Conservation (phyloP, 2,113 vertebrate genomes). For the Sorex fumeus region DNA sequence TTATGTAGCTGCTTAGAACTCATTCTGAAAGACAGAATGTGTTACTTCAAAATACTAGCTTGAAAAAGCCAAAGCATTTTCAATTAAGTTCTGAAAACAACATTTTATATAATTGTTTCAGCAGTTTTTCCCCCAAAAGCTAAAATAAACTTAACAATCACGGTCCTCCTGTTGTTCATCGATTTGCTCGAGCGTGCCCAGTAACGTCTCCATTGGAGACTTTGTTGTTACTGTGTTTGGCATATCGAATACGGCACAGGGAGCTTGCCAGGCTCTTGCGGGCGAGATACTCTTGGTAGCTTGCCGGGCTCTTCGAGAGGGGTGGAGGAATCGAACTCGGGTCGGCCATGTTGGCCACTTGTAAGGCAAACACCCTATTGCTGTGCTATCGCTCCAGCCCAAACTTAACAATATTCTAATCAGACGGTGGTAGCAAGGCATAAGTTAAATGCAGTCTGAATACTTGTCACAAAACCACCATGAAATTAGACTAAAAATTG, state of each 20-base stretch:
- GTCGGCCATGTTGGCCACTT: no score
- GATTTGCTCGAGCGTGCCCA: no score
- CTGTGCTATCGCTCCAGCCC: no score
- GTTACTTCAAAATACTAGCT: constrained; percentile 43
- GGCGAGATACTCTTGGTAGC: no score
- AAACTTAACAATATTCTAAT: constrained; percentile 58
- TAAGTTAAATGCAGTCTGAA: constrained; percentile 44
- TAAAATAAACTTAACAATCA: constrained; percentile 57
- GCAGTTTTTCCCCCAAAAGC: constrained; percentile 32
- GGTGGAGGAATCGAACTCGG: no score
- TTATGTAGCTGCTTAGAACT: constrained; percentile 30
- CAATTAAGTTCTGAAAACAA: constrained; percentile 51
- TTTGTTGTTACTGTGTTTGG: no score
- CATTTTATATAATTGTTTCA: constrained; percentile 52
- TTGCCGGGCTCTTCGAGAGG: no score
- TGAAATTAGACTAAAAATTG: constrained; percentile 66
- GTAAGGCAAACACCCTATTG: no score
- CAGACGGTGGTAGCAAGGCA: constrained; percentile 32
- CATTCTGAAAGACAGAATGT: constrained; percentile 34
- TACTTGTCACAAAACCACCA: constrained; percentile 54
- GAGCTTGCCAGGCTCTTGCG: no score
- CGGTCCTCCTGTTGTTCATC: no score
- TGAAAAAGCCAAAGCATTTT: constrained; percentile 53
- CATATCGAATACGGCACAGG: no score
- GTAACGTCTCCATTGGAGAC: no score